These are phyloP conservation scores for Tribolium castaneum DNA, from an alignment of 1,140 invertebrate genomes.

Conservation along the genomic window DNA sequence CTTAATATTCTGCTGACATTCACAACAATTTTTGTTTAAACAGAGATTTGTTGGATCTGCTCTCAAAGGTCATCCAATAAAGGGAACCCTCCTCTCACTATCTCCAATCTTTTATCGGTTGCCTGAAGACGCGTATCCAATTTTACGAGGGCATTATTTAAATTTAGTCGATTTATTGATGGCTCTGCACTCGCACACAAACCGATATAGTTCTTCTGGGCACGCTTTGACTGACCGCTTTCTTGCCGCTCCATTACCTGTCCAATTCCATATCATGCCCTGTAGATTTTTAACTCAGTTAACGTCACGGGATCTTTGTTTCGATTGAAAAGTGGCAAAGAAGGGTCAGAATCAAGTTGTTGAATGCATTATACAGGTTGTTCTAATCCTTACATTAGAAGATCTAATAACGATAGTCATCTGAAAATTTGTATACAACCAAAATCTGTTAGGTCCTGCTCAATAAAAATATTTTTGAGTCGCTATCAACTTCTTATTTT, in stretches of 20 bases:
- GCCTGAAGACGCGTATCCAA: not conserved
- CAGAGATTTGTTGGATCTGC: not conserved
- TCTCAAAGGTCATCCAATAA: constrained; percentile 17
- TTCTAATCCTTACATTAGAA: too few species aligned
- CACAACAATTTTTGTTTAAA: not conserved
- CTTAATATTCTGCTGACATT: too few species aligned
- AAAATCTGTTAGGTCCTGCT: too few species aligned
- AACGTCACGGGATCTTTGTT: constrained; percentile 2
- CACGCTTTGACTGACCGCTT: constrained; percentile 16
- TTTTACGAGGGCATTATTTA: constrained; percentile 26
- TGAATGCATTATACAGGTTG: too few species aligned
- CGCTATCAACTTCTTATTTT: too few species aligned
- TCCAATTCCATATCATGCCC: constrained; percentile 21
- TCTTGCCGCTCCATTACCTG: constrained; percentile 38
- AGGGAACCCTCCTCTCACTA: not conserved
- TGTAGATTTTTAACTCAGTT: constrained; percentile 22
- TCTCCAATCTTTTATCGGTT: not conserved
- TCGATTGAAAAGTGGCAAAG: not conserved
- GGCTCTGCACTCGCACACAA: not conserved
- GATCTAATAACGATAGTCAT: too few species aligned
- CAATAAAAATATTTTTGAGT: too few species aligned
- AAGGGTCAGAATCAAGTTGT: too few species aligned
- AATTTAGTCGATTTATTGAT: constrained; percentile 9
- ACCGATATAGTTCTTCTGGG: constrained; percentile 1
- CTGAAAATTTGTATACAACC: too few species aligned